Percentiles rank a stretch among this genome's conserved stretches.
Conservation (phyloP, 2,888 invertebrate species). For the Callimorpha dominula region DNA sequence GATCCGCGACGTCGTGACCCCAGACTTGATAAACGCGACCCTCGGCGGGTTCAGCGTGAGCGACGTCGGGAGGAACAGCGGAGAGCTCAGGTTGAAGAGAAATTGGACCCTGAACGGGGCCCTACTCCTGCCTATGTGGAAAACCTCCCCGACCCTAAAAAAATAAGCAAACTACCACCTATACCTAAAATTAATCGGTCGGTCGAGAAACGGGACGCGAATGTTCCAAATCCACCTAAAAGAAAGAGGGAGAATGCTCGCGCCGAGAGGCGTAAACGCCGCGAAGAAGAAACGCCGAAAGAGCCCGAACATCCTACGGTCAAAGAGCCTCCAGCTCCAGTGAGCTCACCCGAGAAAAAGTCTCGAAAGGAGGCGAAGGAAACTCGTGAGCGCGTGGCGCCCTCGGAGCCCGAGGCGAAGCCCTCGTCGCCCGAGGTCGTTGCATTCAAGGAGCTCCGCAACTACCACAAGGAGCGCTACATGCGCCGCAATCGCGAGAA, state of each 20-base stretch:
- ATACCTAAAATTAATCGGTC: conserved; percentile 70
- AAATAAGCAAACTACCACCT: conserved; percentile 77
- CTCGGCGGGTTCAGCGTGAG: conserved; percentile 39
- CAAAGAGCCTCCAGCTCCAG: conserved; percentile 28
- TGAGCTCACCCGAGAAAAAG: conserved; percentile 60
- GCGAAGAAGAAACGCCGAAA: conserved; percentile 14
- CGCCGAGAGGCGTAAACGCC: conserved; percentile 35
- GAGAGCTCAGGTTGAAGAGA: not conserved
- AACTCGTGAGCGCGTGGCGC: conserved; percentile 47
- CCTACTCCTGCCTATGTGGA: conserved; percentile 57
- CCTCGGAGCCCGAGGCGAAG: conserved; percentile 48
- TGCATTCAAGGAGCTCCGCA: conserved; percentile 86
- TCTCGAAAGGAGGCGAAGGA: conserved; percentile 12
- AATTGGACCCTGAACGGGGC: conserved; percentile 16
- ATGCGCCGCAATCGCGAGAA: conserved; percentile 88
- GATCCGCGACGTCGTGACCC: conserved; percentile 58
- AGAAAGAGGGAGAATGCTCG: conserved; percentile 36
- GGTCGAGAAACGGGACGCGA: conserved; percentile 47
- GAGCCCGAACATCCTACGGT: conserved; percentile 39
- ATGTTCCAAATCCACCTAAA: conserved; percentile 41
- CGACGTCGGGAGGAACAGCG: conserved; percentile 22
- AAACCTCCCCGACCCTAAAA: conserved; percentile 65
- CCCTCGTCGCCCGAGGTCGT: conserved; percentile 57
- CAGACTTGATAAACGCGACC: conserved; percentile 49
- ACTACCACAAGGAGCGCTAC: conserved; percentile 88